phyloP scores from a whole-genome alignment of 2,797 vertebrate genomes.

The Sebastes goodei region DNA sequence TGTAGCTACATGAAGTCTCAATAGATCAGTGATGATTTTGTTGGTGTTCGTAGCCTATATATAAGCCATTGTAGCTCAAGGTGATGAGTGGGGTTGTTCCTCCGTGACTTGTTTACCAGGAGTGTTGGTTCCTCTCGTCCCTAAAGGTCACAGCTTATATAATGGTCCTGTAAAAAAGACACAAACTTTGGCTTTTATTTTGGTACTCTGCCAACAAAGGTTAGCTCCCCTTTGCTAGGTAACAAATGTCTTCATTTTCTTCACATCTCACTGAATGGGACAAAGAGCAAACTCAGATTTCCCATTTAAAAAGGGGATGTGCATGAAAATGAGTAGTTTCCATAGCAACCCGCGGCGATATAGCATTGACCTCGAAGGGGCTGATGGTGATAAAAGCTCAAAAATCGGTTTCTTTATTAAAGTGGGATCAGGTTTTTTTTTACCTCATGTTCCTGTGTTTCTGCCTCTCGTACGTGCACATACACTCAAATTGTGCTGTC shows the following conservation, averaged over 20 bases:
- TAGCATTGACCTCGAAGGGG: slow-evolving; percentile 3
- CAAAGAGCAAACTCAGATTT: neutral
- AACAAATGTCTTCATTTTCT: neutral
- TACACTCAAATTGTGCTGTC: neutral
- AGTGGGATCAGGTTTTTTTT: neutral
- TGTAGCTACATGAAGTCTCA: too few species aligned
- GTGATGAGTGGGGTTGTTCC: neutral
- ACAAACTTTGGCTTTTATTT: neutral
- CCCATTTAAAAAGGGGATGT: neutral
- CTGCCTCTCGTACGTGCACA: neutral
- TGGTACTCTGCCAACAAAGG: neutral
- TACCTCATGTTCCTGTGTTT: neutral
- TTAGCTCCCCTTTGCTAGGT: too few species aligned
- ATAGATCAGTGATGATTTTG: neutral
- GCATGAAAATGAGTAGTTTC: slow-evolving; percentile 40
- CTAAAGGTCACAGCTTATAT: neutral
- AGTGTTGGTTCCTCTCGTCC: neutral
- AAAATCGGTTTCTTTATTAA: neutral
- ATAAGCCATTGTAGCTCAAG: neutral
- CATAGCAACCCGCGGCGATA: slow-evolving; percentile 42
- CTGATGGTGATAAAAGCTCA: neutral
- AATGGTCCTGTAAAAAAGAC: neutral
- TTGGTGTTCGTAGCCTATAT: neutral
- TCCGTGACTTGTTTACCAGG: neutral
- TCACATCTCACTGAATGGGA: neutral